Conservation (phyloP, 2,113 vertebrate species). For the Pandion haliaetus region DNA sequence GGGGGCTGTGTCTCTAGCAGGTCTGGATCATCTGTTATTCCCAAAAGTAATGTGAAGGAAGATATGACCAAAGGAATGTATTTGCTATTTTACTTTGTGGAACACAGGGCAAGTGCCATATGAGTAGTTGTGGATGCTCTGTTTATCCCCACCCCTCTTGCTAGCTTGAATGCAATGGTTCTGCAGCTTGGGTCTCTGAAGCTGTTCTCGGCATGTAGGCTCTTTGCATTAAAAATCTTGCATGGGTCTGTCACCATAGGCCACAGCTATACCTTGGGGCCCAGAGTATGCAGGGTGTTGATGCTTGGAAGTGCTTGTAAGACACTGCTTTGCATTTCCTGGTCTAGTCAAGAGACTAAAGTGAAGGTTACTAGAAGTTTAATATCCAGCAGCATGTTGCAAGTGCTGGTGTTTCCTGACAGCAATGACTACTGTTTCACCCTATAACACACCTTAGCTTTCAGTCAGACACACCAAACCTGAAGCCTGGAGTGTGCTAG, state of each 20-base stretch:
- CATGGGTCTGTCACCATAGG: background rate
- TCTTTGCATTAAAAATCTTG: background rate
- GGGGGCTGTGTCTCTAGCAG: background rate
- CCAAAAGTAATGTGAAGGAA: background rate
- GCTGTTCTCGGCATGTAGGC: background rate
- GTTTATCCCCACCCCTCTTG: background rate
- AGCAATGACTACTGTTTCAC: background rate
- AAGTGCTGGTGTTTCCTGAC: background rate
- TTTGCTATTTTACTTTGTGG: background rate
- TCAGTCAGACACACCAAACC: background rate
- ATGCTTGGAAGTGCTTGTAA: background rate
- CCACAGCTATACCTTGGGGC: background rate
- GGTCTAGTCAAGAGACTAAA: background rate
- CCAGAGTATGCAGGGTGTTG: background rate
- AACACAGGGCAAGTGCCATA: background rate
- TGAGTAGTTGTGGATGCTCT: background rate
- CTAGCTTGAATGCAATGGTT: background rate
- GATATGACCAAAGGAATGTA: background rate
- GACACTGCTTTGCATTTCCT: background rate
- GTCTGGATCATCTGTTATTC: background rate
- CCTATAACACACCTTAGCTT: background rate
- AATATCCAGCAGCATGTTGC: background rate
- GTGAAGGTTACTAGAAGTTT: background rate
- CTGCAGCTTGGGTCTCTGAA: background rate
- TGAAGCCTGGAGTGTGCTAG: background rate